phyloP scores from a whole-genome alignment of 2,888 invertebrate genomes.

The Eulithis prunata region DNA sequence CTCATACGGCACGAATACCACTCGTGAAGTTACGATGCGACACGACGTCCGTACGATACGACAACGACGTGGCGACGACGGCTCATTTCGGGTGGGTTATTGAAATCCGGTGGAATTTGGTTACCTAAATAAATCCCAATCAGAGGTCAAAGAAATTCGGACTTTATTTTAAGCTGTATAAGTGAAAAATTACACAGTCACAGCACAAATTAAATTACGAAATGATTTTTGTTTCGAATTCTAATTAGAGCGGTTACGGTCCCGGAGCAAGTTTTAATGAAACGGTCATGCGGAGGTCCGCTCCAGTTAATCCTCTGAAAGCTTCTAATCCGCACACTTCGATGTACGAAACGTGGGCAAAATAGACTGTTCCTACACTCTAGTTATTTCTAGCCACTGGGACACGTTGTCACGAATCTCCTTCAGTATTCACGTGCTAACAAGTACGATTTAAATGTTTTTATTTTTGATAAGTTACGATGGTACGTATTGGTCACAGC shows the following conservation, averaged over 20 bases:
- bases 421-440: constrained; percentile 1
- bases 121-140: constrained; percentile 10
- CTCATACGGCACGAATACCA: constrained; percentile 38
- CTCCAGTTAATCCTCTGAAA: constrained; percentile 72
- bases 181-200: constrained; percentile 41
- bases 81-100: constrained; percentile 25
- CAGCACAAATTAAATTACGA: constrained; percentile 52
- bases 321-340: constrained; percentile 66
- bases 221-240: constrained; percentile 61
- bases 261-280: constrained; percentile 65
- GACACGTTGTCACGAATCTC: constrained; percentile 23
- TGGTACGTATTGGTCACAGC: too few relatives aligned
- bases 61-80: constrained; percentile 15
- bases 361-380: constrained; percentile 50
- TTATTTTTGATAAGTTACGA: too few relatives aligned
- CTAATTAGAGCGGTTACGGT: constrained; percentile 56
- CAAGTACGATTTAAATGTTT: neutral
- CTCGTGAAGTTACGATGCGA: constrained; percentile 19
- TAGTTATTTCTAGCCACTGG: constrained; percentile 18
- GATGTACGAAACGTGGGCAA: constrained; percentile 50
- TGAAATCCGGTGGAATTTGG: constrained; percentile 7
- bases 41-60: neutral
- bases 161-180: constrained; percentile 22
- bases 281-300: constrained; percentile 63
- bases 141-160: neutral